These are phyloP conservation scores for Allobates femoralis DNA, from an alignment of 2,797 vertebrate genomes.

Conservation along the genomic window DNA sequence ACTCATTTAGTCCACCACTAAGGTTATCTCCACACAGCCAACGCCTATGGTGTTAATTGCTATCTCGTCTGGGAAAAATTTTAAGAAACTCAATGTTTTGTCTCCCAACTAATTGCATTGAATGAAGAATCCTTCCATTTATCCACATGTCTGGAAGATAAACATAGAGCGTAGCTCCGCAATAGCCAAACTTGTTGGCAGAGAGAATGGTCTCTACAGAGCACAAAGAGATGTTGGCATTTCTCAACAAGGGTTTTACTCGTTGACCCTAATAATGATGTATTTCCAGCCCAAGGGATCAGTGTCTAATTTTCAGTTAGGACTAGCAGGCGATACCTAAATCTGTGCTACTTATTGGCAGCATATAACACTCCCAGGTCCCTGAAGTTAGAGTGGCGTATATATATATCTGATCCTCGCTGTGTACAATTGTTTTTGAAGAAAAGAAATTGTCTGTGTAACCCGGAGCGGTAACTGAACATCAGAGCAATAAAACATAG, in stretches of 20 bases:
- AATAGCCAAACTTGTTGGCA: neutral
- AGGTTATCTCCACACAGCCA: no score
- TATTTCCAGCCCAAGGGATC: conserved; percentile 35
- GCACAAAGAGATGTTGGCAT: neutral
- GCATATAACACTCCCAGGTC: conserved; percentile 22
- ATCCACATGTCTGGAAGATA: neutral
- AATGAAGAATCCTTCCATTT: neutral
- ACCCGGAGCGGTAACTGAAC: conserved; percentile 23
- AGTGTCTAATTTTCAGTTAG: conserved; percentile 28
- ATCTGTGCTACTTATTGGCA: conserved; percentile 34
- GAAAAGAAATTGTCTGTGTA: conserved; percentile 30
- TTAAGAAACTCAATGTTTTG: neutral
- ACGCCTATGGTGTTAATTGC: no score
- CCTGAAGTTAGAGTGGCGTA: conserved; percentile 16
- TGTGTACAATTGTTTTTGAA: conserved; percentile 21
- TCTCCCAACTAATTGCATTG: neutral
- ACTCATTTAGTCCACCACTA: no score
- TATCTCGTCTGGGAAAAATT: neutral
- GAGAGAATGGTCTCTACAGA: conserved; percentile 17
- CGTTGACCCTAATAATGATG: conserved; percentile 47
- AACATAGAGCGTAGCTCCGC: neutral
- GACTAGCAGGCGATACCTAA: conserved; percentile 32
- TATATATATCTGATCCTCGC: conserved; percentile 37
- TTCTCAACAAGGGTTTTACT: conserved; percentile 13
- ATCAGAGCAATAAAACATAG: conserved; percentile 22